phyloP scores from a whole-genome alignment of 2,797 vertebrate genomes.

The Syngnathus rostellatus region DNA sequence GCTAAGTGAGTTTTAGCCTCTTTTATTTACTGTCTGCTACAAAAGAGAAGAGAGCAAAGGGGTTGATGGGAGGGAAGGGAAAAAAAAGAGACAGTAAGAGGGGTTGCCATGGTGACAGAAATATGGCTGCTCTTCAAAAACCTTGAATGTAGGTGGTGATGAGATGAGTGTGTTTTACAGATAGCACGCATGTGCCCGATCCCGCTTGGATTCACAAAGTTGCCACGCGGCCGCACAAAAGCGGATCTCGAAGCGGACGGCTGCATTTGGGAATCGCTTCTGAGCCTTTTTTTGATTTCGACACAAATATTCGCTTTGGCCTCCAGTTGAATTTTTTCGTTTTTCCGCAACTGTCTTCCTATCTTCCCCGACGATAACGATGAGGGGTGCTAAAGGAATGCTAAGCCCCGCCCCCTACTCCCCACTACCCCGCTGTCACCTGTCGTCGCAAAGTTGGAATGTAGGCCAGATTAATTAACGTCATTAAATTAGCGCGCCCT shows the following conservation, averaged over 20 bases:
- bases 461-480: slow-evolving; percentile 28
- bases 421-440: slow-evolving; percentile 36
- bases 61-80: slow-evolving; percentile 42
- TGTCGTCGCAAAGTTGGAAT: slow-evolving; percentile 19
- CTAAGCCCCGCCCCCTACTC: slow-evolving; percentile 11
- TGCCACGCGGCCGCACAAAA: slow-evolving; percentile 19
- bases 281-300: too few relatives aligned
- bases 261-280: slow-evolving; percentile 14
- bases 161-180: slow-evolving; percentile 56
- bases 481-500: slow-evolving; percentile 20
- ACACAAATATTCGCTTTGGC: not conserved
- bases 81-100: slow-evolving; percentile 48
- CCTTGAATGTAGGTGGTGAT: slow-evolving; percentile 69
- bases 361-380: slow-evolving; percentile 10
- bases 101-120: slow-evolving; percentile 68
- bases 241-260: slow-evolving; percentile 7
- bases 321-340: not conserved
- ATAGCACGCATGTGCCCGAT: slow-evolving; percentile 51
- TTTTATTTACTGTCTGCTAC: slow-evolving; percentile 62
- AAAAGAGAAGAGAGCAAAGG: slow-evolving; percentile 47
- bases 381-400: slow-evolving; percentile 34
- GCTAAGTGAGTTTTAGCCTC: too few relatives aligned
- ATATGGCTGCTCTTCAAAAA: slow-evolving; percentile 72
- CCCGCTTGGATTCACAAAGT: slow-evolving; percentile 32
- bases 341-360: not conserved